Evolutionary conservation across 1,140 invertebrate species (phyloP).

Genomic region (Drosophila willistoni): DNA sequence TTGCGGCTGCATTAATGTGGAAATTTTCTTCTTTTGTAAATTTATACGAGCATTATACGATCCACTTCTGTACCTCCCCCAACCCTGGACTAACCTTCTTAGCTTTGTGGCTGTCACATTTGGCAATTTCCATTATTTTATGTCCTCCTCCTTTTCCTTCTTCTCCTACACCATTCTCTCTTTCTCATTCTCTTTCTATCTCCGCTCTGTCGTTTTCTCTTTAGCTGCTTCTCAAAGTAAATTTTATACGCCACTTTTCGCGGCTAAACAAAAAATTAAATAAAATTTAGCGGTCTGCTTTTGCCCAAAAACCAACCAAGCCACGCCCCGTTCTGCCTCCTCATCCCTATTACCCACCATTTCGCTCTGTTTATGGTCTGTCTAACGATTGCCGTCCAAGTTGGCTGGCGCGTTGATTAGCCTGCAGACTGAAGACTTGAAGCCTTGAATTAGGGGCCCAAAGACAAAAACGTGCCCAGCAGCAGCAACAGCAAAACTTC

Average conservation of each 20-base stretch:
- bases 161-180: slow-evolving; percentile 26
- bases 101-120: slow-evolving; percentile 79
- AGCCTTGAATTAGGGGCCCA: slow-evolving; percentile 70
- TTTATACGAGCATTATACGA: slow-evolving; percentile 79
- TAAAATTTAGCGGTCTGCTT: slow-evolving; percentile 80
- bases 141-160: slow-evolving; percentile 57
- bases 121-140: slow-evolving; percentile 80
- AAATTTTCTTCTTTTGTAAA: slow-evolving; percentile 63
- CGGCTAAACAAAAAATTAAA: slow-evolving; percentile 80
- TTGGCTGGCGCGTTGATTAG: slow-evolving; percentile 79
- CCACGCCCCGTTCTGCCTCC: slow-evolving; percentile 8
- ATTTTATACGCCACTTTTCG: slow-evolving; percentile 81
- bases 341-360: slow-evolving; percentile 4
- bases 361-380: slow-evolving; percentile 70
- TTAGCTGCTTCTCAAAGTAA: slow-evolving; percentile 55
- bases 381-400: slow-evolving; percentile 77
- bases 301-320: slow-evolving; percentile 41
- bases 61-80: slow-evolving; percentile 18
- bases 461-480: slow-evolving; percentile 77
- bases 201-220: slow-evolving; percentile 21
- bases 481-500: slow-evolving; percentile 60
- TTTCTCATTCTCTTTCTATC: slow-evolving; percentile 32
- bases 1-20: slow-evolving; percentile 73
- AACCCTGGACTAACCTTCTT: slow-evolving; percentile 10
- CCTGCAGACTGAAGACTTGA: slow-evolving; percentile 35